phyloP scores from a whole-genome alignment of 2,797 vertebrate genomes.

The Platalea minor region DNA sequence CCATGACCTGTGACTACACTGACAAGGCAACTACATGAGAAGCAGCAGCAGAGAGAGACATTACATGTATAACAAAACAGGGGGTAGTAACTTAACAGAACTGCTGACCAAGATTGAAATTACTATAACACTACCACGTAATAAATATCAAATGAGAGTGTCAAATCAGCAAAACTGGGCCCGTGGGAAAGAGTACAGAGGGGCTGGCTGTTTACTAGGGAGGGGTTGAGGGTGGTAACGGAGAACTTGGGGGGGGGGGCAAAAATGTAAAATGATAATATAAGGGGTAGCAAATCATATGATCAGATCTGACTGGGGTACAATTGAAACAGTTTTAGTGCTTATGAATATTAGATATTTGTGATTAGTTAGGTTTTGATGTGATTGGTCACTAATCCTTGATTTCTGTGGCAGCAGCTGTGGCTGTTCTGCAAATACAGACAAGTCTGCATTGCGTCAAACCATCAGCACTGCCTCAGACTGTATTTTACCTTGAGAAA shows the following conservation, averaged over 20 bases:
- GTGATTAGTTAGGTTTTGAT: background rate
- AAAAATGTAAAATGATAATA: background rate
- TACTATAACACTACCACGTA: rapidly evolving
- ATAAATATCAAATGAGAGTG: background rate
- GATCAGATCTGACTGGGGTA: background rate
- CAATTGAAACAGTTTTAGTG: background rate
- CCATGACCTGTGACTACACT: background rate
- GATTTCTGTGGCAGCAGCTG: background rate
- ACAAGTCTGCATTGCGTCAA: background rate
- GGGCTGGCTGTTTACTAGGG: background rate
- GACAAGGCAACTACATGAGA: background rate
- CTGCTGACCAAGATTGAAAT: background rate
- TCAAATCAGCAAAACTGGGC: background rate
- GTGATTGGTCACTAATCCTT: background rate
- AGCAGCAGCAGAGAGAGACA: background rate
- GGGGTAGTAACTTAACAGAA: background rate
- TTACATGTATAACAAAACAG: background rate
- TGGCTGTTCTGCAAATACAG: background rate
- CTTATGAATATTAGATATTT: background rate
- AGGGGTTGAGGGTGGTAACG: rapidly evolving
- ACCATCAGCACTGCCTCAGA: background rate
- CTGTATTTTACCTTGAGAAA: background rate
- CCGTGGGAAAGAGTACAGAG: background rate
- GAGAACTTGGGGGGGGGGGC: background rate
- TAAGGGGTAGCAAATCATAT: background rate